These are phyloP conservation scores for Pantherophis guttatus DNA, from an alignment of 2,113 vertebrate species.

Conservation along the genomic window DNA sequence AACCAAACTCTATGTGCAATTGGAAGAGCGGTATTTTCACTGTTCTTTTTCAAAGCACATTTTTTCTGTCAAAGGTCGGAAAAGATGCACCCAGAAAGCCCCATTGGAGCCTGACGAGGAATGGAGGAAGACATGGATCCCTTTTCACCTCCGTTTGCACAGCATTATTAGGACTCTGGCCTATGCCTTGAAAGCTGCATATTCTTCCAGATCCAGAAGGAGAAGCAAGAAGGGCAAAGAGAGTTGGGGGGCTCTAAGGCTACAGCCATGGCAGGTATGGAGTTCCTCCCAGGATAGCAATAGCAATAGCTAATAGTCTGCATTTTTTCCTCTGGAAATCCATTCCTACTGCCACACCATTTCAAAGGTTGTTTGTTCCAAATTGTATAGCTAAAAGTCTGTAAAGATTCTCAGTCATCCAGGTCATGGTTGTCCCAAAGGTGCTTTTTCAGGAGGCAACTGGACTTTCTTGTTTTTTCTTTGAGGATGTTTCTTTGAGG, in stretches of 20 bases:
- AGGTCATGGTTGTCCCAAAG: too few relatives aligned
- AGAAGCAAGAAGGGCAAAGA: not conserved
- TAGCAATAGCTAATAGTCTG: too few relatives aligned
- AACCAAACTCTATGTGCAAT: not conserved
- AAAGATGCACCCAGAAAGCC: not conserved
- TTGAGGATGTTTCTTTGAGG: too few relatives aligned
- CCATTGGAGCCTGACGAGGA: not conserved
- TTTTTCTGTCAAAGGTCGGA: not conserved
- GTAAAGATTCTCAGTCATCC: too few relatives aligned
- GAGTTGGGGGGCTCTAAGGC: not conserved
- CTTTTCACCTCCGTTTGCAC: not conserved
- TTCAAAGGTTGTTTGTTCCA: too few relatives aligned
- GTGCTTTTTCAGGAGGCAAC: too few relatives aligned
- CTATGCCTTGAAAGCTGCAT: not conserved
- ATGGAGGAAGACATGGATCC: not conserved
- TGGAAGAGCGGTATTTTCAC: not conserved
- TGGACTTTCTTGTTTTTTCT: too few relatives aligned
- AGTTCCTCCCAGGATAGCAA: not conserved
- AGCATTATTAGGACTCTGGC: not conserved
- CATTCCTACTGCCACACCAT: too few relatives aligned
- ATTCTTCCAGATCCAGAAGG: not conserved
- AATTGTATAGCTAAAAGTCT: too few relatives aligned
- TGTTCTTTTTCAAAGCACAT: not conserved
- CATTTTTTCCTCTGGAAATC: too few relatives aligned
- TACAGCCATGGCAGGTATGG: not conserved